phyloP scores from a whole-genome alignment of 1,140 invertebrate genomes.

The Drosophila ambigua region DNA sequence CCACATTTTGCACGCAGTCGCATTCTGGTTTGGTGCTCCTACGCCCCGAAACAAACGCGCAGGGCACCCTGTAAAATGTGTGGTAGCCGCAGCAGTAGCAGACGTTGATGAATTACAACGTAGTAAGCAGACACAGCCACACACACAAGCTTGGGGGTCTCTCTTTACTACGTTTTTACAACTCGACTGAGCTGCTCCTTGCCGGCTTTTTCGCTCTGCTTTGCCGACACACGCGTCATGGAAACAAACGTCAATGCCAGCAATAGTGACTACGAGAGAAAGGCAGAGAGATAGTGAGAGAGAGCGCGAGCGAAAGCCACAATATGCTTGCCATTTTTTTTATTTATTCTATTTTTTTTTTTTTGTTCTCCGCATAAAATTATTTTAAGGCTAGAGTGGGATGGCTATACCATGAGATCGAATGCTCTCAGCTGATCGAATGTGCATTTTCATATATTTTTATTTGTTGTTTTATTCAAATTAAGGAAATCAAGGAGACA shows the following conservation, averaged over 20 bases:
- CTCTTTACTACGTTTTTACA: slow-evolving; percentile 66
- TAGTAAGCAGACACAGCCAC: slow-evolving; percentile 49
- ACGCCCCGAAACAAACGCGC: slow-evolving; percentile 54
- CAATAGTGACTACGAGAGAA: too few relatives aligned
- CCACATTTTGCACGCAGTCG: slow-evolving; percentile 70
- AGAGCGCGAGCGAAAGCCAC: slow-evolving; percentile 3
- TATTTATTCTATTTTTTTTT: slow-evolving; percentile 53
- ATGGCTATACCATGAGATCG: slow-evolving; percentile 3
- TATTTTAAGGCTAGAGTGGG: slow-evolving; percentile 37
- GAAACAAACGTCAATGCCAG: slow-evolving; percentile 45
- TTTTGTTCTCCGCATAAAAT: slow-evolving; percentile 59
- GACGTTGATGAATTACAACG: slow-evolving; percentile 73
- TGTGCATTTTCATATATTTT: neutral
- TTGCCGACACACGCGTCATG: slow-evolving; percentile 44
- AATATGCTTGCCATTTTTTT: slow-evolving; percentile 50
- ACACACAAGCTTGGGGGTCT: slow-evolving; percentile 1
- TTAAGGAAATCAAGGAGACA: too few relatives aligned
- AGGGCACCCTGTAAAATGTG: slow-evolving; percentile 56
- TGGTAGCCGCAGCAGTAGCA: slow-evolving; percentile 18
- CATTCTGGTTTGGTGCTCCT: slow-evolving; percentile 59
- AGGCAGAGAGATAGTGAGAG: too few relatives aligned
- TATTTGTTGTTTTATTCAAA: neutral
- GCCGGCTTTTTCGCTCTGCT: slow-evolving; percentile 10
- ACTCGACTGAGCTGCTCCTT: slow-evolving; percentile 38
- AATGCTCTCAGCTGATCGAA: slow-evolving; percentile 29